Evolutionary conservation across 92 coral and sea anemone species (phyloP).

Genomic region (Phenganax subtilis): DNA sequence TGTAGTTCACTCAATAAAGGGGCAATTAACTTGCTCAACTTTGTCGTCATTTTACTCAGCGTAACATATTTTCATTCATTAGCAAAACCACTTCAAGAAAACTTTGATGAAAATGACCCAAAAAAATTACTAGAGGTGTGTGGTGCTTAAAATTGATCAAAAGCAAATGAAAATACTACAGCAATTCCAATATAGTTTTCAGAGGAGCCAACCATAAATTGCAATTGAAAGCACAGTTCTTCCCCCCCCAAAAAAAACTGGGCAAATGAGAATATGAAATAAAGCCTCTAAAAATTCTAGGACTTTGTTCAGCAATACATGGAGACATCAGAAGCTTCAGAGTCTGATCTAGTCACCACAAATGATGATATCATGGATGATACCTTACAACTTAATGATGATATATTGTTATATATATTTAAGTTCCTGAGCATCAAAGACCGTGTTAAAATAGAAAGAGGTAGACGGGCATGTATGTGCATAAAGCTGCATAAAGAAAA

Average conservation of each 20-base stretch:
- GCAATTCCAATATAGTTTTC: too few species aligned
- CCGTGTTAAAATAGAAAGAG: constrained; percentile 76
- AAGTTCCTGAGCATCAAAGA: constrained; percentile 68
- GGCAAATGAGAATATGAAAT: too few species aligned
- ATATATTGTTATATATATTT: constrained; percentile 70
- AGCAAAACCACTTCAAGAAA: constrained; percentile 14
- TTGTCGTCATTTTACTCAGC: not conserved
- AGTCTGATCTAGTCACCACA: not conserved
- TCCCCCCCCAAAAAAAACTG: too few species aligned
- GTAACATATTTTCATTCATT: not conserved
- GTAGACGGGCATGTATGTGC: constrained; percentile 19
- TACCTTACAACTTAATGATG: constrained; percentile 33
- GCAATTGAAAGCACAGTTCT: too few species aligned
- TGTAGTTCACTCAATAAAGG: not conserved
- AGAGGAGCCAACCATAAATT: too few species aligned
- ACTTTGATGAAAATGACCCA: not conserved
- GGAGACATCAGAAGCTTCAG: constrained; percentile 8
- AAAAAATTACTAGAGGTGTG: constrained; percentile 22
- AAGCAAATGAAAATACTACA: not conserved
- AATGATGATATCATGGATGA: not conserved
- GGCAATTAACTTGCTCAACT: not conserved
- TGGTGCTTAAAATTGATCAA: not conserved
- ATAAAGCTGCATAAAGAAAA: not conserved
- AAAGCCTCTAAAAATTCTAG: not conserved
- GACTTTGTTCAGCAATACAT: constrained; percentile 24